Base-by-base conservation (phyloP, 2,797 vertebrate genomes). In the Dromococcyx pavoninus region DNA sequence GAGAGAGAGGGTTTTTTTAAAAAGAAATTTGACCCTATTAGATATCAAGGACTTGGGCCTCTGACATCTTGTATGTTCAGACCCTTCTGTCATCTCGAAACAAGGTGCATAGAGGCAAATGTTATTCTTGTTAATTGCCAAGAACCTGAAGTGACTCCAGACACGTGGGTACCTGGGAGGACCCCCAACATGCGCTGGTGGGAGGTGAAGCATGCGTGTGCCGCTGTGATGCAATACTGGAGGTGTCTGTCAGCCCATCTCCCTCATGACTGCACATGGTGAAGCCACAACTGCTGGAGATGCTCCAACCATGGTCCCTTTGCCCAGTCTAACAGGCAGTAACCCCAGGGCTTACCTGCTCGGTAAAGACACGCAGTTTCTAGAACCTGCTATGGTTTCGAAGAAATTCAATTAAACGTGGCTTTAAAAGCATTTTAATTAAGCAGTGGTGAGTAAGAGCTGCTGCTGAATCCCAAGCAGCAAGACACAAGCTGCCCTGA, bases 391-490 rank as follows among this genome's bases (percentile, higher is more conserved):
- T 16, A 27, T 7, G 13, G 4, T 32, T 57, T 78, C 46, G 48
- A 8, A 50, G 39, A 48, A 73, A 76, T 75, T 86, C 44, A 75
- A 0, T 73, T 79, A 85, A 86, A 64, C 10, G n/a, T 62, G 46
- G 27, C 56, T 79, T 64, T 5, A 56, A 66, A 85, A 88, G 41
- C 2, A 5, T n/a, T 79, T 86, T 78, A 71, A 79, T 93, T 67
- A 79, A 70, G 69, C 28, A 10, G 7, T 16, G n/a, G 3, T 25
- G 56, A 43, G 91, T 64, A 67, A 92, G 71, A 95, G 64, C n/a
- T 57, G 76, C 76, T 86, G 76, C 76, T 60, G 80, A 73, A 84
- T 56, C 46, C 48, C 9, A 66, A 85, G 90, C 83, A 9, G 51
- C 2, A 46, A 94, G 66, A 66, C 56, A 28, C 53, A 19, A 9